These are phyloP conservation scores for Heliconius cydno DNA, from an alignment of 2,888 invertebrate species.

Conservation along the genomic window DNA sequence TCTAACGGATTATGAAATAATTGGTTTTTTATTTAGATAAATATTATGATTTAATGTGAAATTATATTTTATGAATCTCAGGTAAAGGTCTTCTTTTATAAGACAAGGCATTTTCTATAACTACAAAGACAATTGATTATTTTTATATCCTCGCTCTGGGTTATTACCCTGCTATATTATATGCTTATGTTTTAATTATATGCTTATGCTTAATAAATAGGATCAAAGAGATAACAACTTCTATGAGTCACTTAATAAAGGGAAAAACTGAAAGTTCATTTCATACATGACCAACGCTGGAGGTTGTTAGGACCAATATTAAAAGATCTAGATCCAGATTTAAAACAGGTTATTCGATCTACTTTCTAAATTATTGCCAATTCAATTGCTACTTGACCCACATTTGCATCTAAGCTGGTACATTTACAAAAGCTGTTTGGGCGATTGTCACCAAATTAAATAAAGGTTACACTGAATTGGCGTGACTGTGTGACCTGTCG, in stretches of 20 bases:
- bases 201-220: background rate
- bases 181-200: background rate
- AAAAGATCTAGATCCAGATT: conserved; percentile 47
- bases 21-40: background rate
- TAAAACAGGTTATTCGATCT: conserved; percentile 51
- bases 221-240: background rate
- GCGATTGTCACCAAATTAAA: conserved; percentile 32
- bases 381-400: conserved; percentile 52
- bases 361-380: conserved; percentile 55
- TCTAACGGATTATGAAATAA: background rate
- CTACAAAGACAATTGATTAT: background rate
- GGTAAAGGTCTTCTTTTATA: background rate
- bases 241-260: background rate
- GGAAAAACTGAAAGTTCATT: background rate
- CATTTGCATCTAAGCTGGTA: conserved; percentile 45
- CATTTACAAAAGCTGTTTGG: conserved; percentile 31
- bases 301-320: background rate
- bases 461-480: conserved; percentile 31
- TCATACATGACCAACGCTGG: conserved; percentile 8
- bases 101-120: too few species aligned
- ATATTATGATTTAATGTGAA: background rate
- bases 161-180: background rate
- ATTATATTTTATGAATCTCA: background rate
- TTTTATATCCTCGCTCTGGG: too few species aligned
- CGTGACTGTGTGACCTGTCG: conserved; percentile 10